phyloP scores from a whole-genome alignment of 2,888 invertebrate species.

The Microplitis manilae region DNA sequence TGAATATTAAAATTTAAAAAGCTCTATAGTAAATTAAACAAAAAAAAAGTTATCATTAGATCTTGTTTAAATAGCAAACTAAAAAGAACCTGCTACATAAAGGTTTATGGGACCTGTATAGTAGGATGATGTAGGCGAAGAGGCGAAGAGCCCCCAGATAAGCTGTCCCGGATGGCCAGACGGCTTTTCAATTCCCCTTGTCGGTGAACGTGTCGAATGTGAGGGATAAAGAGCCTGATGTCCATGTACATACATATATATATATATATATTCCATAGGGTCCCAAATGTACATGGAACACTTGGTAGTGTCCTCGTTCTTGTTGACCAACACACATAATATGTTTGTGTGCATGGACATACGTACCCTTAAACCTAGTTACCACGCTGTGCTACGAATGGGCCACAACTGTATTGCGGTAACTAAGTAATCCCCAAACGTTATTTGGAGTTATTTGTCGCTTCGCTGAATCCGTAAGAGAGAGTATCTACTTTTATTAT shows the following conservation, averaged over 20 bases:
- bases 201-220: slow-evolving; percentile 68
- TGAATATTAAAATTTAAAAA: not conserved
- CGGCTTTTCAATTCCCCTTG: slow-evolving; percentile 70
- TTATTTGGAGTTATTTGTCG: slow-evolving; percentile 71
- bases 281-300: slow-evolving; percentile 35
- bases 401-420: slow-evolving; percentile 65
- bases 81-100: slow-evolving; percentile 21
- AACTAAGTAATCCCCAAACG: slow-evolving; percentile 70
- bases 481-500: slow-evolving; percentile 32
- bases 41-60: not conserved
- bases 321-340: slow-evolving; percentile 8
- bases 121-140: slow-evolving; percentile 12
- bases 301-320: slow-evolving; percentile 20
- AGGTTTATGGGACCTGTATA: slow-evolving; percentile 19
- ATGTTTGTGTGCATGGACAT: not conserved
- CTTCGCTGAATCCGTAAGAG: slow-evolving; percentile 57
- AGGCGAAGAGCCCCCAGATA: slow-evolving; percentile 58
- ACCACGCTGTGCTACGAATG: slow-evolving; percentile 51
- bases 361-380: slow-evolving; percentile 57
- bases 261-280: slow-evolving; percentile 32
- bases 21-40: not conserved
- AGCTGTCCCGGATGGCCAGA: slow-evolving; percentile 68
- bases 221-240: slow-evolving; percentile 42
- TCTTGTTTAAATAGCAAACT: slow-evolving; percentile 26
- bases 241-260: slow-evolving; percentile 20